Evolutionary conservation across 2,113 vertebrate genomes (phyloP).

Genomic region (Lamprotornis superbus): DNA sequence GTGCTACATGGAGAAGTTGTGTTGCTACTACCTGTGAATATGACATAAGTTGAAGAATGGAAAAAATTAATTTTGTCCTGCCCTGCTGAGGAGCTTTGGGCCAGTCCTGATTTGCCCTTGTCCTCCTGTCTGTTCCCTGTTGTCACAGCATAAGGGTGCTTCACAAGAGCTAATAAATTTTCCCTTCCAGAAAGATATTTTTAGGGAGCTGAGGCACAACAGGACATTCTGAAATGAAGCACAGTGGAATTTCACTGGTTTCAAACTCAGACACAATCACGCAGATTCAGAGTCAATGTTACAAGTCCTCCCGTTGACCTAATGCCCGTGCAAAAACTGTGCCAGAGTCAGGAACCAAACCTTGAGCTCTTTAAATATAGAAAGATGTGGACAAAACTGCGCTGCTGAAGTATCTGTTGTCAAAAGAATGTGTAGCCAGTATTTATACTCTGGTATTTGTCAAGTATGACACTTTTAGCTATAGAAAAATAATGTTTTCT

Average conservation of each 20-base stretch:
- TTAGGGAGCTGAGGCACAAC: constrained; percentile 2
- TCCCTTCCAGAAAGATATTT: constrained; percentile 1
- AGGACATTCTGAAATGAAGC: background rate
- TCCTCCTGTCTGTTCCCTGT: background rate
- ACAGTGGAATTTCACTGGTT: constrained; percentile 10
- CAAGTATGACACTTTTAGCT: background rate
- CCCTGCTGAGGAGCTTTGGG: background rate
- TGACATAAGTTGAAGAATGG: background rate
- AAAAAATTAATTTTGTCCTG: background rate
- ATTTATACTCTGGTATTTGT: background rate
- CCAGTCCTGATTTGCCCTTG: background rate
- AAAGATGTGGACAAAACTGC: background rate
- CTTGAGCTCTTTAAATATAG: background rate
- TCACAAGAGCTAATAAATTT: constrained; percentile 13
- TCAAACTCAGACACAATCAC: background rate
- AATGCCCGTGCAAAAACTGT: background rate
- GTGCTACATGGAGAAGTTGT: background rate
- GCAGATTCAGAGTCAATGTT: background rate
- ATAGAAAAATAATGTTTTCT: background rate
- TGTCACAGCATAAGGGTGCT: background rate
- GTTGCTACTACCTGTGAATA: background rate
- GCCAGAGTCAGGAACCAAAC: background rate
- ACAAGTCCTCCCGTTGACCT: background rate
- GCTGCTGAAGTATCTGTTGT: background rate
- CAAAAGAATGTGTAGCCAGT: background rate